These are phyloP conservation scores for Ginglymostoma cirratum DNA, from an alignment of 2,113 vertebrate genomes.

Conservation along the genomic window DNA sequence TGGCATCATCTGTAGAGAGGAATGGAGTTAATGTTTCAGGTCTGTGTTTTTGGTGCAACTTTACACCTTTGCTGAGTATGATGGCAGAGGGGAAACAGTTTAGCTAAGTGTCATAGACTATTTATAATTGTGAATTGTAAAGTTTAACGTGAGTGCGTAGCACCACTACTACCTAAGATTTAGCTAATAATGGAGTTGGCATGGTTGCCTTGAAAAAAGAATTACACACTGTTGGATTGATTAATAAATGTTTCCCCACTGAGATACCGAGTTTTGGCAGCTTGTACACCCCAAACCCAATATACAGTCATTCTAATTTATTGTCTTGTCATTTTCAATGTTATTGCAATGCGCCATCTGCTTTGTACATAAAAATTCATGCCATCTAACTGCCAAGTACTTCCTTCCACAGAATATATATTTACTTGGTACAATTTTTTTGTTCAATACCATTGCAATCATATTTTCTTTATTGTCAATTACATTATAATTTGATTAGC, in stretches of 20 bases:
- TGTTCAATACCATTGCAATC: background rate
- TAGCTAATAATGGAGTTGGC: background rate
- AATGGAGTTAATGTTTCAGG: background rate
- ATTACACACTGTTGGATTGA: background rate
- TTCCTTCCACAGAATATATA: background rate
- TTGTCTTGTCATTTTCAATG: background rate
- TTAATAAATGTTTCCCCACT: background rate
- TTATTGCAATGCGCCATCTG: constrained; percentile 17
- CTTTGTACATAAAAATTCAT: background rate
- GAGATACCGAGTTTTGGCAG: background rate
- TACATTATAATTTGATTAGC: background rate
- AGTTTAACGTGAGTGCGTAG: background rate
- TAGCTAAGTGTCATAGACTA: background rate
- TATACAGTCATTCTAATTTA: constrained; percentile 23
- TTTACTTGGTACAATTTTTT: background rate
- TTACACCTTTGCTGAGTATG: background rate
- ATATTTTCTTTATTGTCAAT: background rate
- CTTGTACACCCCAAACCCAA: background rate
- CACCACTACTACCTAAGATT: background rate
- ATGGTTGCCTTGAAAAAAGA: background rate
- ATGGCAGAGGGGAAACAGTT: background rate
- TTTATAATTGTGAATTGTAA: background rate
- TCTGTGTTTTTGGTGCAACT: background rate
- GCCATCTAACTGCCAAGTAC: background rate
- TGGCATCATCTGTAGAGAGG: background rate